Evolutionary conservation across 2,797 vertebrate genomes (phyloP), one percentile per base, ranked within the genome.

Genomic region (Arnoldichthys spilopterus): DNA sequence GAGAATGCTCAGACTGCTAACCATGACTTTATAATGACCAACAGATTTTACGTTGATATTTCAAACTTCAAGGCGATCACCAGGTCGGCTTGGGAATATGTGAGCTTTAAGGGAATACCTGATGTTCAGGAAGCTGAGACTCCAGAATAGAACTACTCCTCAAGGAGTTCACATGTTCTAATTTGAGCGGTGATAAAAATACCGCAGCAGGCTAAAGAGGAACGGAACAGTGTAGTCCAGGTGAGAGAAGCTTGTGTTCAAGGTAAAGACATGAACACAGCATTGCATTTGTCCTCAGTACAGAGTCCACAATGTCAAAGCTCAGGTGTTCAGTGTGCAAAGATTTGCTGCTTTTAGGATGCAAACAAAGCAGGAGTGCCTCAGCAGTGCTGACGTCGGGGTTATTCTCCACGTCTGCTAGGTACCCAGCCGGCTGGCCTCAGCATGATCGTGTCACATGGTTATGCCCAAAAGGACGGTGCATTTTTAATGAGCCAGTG

Each of bases 331-430:
- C 37, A 24, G 53, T 64, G 30, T 49, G 56, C n/a, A 76, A 28
- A 40, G 30, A 9, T 4, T 51, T 71, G 47, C 67, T 74, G 24
- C 28, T 79, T 71, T 69, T 80, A 71, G 81, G 34, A 58, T 59
- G 70, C 77, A 34, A 58, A 58, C 45, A 32, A 78, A 74, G 78
- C 78, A 78, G 54, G 54, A 59, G 62, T 54, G 47, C 7, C 68
- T 69, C 72, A 18, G 56, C 71, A 49, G 16, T 78, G 83, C 80
- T 80, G 81, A 85, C 70, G 56, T 51, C 28, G n/a, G 51, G 30
- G 9, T 77, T 77, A 45, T 77, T 70, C 51, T 43, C 18, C 45
- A 26, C n/a, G 53, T 72, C 66, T 78, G 78, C 13, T 34, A 63
- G 51, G 76, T 78, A 32, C 30, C 66, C 75, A 80, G 79, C 71